phyloP scores from a whole-genome alignment of 2,113 vertebrate species.

The Mesoclemmys tuberculata region DNA sequence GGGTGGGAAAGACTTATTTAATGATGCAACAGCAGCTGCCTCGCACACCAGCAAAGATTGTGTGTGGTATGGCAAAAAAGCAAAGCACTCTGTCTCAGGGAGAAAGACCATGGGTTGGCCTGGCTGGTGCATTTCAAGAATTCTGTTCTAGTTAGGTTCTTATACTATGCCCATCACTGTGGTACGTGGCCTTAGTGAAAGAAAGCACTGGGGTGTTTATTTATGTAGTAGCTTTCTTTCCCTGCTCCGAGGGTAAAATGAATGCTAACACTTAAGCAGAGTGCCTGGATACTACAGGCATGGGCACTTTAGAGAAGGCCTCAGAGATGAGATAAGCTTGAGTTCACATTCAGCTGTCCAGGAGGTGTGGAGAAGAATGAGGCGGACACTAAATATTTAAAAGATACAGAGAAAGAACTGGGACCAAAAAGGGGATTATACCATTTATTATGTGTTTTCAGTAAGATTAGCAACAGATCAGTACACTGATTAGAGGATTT shows the following conservation, averaged over 20 bases:
- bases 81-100: neutral
- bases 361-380: neutral
- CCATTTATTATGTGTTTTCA: fast-evolving
- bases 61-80: neutral
- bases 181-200: neutral
- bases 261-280: neutral
- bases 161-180: fast-evolving
- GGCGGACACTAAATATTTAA: fast-evolving
- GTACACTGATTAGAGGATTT: fast-evolving
- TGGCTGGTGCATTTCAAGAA: neutral
- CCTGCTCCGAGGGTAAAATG: neutral
- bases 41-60: no score
- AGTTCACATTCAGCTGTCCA: fast-evolving
- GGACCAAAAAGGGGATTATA: fast-evolving
- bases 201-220: neutral
- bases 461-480: fast-evolving
- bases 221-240: fast-evolving
- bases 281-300: fast-evolving
- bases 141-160: neutral
- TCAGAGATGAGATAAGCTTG: neutral
- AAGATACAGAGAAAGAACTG: fast-evolving
- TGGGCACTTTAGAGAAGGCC: neutral
- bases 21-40: neutral
- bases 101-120: neutral
- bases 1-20: neutral